Conservation (phyloP, 2,113 vertebrate species). For the Melozone crissalis region DNA sequence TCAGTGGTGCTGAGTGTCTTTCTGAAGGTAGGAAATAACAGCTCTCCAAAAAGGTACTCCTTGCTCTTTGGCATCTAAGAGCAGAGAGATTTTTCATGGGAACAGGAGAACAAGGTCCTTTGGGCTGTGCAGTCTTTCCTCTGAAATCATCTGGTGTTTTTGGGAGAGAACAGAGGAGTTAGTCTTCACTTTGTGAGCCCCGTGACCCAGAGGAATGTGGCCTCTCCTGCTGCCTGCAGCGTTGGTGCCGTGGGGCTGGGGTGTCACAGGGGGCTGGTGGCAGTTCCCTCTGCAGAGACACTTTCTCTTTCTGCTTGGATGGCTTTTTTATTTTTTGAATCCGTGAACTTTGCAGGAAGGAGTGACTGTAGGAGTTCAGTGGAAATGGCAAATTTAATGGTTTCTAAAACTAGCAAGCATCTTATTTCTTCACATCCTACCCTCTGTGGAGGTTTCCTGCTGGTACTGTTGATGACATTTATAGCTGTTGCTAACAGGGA, state of each 20-base stretch:
- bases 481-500: constrained; percentile 58
- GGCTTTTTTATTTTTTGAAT: background rate
- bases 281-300: background rate
- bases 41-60: background rate
- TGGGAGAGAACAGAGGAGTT: background rate
- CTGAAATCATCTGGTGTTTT: background rate
- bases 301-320: background rate
- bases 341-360: constrained; percentile 22
- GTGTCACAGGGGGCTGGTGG: background rate
- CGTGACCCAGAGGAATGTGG: constrained; percentile 8
- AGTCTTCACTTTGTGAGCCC: background rate
- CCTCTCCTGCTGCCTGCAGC: background rate
- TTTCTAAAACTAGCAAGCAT: constrained; percentile 58
- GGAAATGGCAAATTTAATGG: constrained; percentile 64
- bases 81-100: background rate
- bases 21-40: background rate
- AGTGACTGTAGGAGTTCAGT: constrained; percentile 51
- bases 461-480: constrained; percentile 59
- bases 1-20: background rate
- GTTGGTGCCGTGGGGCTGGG: background rate
- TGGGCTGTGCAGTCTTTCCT: background rate
- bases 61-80: background rate
- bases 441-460: constrained; percentile 60
- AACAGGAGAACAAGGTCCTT: background rate
- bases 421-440: constrained; percentile 60